Percentiles rank a stretch among this genome's conserved stretches.
These are phyloP conservation scores for Anoplopoma fimbria DNA, from an alignment of 2,113 vertebrate species.

Conservation along the genomic window DNA sequence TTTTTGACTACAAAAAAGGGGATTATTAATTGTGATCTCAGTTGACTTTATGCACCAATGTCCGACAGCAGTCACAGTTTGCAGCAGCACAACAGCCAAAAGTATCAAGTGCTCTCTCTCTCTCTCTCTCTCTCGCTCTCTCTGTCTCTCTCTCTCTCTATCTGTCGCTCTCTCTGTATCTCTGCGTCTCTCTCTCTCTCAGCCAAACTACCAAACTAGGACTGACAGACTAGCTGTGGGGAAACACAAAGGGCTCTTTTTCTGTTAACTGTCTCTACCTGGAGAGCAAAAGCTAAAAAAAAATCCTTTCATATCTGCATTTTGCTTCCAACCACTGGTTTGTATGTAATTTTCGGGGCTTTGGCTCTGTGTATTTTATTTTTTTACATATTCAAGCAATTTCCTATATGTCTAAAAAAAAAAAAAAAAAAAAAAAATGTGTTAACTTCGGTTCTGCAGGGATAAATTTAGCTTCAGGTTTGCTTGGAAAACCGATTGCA, in stretches of 20 bases:
- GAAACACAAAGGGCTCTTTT: constrained; percentile 46
- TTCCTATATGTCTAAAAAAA: no score
- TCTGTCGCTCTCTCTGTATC: no score
- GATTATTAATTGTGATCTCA: neutral
- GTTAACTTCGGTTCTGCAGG: constrained; percentile 15
- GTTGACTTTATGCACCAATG: neutral
- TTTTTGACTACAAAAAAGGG: neutral
- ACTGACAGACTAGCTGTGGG: constrained; percentile 54
- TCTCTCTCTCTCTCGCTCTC: neutral
- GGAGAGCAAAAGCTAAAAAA: constrained; percentile 10
- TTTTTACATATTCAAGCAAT: neutral
- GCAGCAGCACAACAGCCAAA: neutral
- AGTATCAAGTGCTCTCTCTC: neutral
- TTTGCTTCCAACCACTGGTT: neutral
- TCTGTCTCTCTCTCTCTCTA: neutral
- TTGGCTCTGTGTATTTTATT: neutral
- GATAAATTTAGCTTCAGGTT: constrained; percentile 46
- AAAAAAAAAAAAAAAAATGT: no score
- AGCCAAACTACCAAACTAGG: constrained; percentile 46
- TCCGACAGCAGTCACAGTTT: neutral
- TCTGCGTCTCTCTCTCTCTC: neutral
- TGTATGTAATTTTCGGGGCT: neutral
- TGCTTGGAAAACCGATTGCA: constrained; percentile 27
- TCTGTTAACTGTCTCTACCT: constrained; percentile 27
- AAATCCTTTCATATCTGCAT: constrained; percentile 7